Base-by-base conservation (phyloP, 2,797 vertebrate species). In the Sebastes goodei region DNA sequence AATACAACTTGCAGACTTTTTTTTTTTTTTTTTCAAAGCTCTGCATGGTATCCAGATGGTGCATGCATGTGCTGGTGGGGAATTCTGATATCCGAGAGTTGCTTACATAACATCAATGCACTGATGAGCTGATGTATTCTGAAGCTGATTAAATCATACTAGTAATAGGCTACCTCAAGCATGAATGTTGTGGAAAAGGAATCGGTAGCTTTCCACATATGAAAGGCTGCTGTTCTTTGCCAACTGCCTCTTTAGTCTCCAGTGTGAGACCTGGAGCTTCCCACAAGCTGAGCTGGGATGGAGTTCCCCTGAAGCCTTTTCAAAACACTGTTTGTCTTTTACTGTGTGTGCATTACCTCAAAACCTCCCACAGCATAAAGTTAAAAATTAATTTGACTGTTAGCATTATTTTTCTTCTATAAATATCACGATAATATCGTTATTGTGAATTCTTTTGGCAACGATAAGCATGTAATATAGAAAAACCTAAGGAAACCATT, bases 251-350 rank as follows among this genome's bases (percentile, higher is more conserved):
- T 29, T 23, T 29, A 46, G 61, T 78, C 64, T 85, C 12, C 9
- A 63, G 27, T 67, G 74, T 61, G 69, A 52, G 59, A 75, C 72
- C 32, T 32, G 56, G 56, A 68, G 68, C 75, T 53, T 76, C 69
- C 69, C 74, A 69, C 66, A 7, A 10, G 42, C 72, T 69, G 21
- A 62, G 66, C 81, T 49, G 62, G 53, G 71, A 77, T 66, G 57
- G 49, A 76, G 46, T 35, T 59, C 55, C 55, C 63, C 82, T 63
- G 30, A 75, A 63, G 74, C 64, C 21, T 76, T 78, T 76, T 68
- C 6, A 29, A 74, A 78, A 52, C 38, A 68, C 21, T 10, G 7
- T 70, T 59, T 42, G 33, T 23, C 59, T 81, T 80, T 74, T 21
- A 46, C 20, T 49, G 25, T 10, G 33, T 46, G 3, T 66, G 29